Evolutionary conservation across 2,797 vertebrate species (phyloP).

Genomic region (Rhinogobio ventralis): DNA sequence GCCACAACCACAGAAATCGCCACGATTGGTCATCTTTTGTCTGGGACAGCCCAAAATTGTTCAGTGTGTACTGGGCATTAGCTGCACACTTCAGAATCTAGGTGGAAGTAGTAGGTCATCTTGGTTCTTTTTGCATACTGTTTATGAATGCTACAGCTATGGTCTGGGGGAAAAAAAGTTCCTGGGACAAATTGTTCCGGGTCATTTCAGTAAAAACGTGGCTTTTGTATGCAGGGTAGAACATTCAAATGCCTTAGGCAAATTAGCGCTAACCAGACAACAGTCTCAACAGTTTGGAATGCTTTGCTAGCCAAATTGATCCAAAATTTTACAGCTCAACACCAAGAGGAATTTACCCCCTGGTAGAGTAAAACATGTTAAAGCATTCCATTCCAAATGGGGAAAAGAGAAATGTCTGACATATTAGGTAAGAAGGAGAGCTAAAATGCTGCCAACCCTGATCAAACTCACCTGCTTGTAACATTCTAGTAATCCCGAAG

Average conservation of each 20-base stretch:
- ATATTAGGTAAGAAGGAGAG: conserved; percentile 17
- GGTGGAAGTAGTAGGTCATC: not conserved
- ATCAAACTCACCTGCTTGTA: conserved; percentile 2
- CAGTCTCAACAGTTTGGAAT: conserved; percentile 37
- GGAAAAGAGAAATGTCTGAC: conserved; percentile 20
- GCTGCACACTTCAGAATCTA: not conserved
- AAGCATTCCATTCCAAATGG: conserved; percentile 48
- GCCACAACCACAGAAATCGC: no score
- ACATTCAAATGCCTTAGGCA: not conserved
- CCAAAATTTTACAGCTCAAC: conserved; percentile 40
- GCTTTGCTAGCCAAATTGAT: conserved; percentile 29
- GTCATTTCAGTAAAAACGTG: no score
- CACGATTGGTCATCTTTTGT: no score
- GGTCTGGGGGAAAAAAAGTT: no score
- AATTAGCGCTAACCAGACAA: conserved; percentile 47
- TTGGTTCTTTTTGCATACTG: not conserved
- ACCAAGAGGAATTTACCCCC: conserved; percentile 50
- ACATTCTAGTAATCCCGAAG: not conserved
- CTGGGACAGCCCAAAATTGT: no score
- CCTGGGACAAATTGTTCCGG: no score
- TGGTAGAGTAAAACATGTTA: conserved; percentile 42
- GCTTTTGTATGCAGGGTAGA: not conserved
- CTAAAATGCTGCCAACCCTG: not conserved
- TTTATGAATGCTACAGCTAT: not conserved
- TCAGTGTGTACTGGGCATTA: not conserved